Evolutionary conservation across 2,888 invertebrate species (phyloP).

Genomic region (Drosophila bunnanda): DNA sequence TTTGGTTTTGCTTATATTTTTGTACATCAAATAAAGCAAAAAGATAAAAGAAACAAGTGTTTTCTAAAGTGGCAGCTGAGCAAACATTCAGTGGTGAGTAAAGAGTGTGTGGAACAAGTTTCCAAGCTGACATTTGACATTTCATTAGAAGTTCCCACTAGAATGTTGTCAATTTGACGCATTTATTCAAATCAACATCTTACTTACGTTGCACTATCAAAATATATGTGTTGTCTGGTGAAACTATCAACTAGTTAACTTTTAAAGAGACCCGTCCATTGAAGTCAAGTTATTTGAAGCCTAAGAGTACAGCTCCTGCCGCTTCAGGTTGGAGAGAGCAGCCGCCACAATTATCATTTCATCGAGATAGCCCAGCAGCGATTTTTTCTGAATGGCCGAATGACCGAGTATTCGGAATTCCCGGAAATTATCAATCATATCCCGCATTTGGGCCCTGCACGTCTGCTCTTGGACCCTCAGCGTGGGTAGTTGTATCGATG

Average conservation of each 20-base stretch:
- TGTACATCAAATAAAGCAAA: slow-evolving; percentile 68
- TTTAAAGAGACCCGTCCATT: slow-evolving; percentile 19
- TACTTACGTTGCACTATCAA: background rate
- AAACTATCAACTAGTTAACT: background rate
- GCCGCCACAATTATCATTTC: slow-evolving; percentile 83
- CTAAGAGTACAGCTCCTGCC: slow-evolving; percentile 58
- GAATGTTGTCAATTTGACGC: background rate
- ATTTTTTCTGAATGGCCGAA: slow-evolving; percentile 77
- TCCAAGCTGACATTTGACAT: slow-evolving; percentile 2
- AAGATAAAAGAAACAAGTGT: slow-evolving; percentile 44
- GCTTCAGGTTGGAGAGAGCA: slow-evolving; percentile 83
- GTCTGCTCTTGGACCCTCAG: slow-evolving; percentile 79
- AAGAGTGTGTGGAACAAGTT: slow-evolving; percentile 8
- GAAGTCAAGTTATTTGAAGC: background rate
- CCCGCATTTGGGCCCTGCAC: slow-evolving; percentile 82
- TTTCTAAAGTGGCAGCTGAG: slow-evolving; percentile 20
- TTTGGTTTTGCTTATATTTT: slow-evolving; percentile 62
- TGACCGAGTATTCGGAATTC: slow-evolving; percentile 82
- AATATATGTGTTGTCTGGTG: background rate
- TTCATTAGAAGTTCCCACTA: background rate
- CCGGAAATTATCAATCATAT: slow-evolving; percentile 76
- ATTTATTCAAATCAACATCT: background rate
- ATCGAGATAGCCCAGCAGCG: slow-evolving; percentile 82
- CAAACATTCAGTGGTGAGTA: slow-evolving; percentile 3
- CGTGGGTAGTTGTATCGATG: slow-evolving; percentile 76